Evolutionary conservation across 2,888 invertebrate species (phyloP).

Genomic region (Cataglyphis cursor): DNA sequence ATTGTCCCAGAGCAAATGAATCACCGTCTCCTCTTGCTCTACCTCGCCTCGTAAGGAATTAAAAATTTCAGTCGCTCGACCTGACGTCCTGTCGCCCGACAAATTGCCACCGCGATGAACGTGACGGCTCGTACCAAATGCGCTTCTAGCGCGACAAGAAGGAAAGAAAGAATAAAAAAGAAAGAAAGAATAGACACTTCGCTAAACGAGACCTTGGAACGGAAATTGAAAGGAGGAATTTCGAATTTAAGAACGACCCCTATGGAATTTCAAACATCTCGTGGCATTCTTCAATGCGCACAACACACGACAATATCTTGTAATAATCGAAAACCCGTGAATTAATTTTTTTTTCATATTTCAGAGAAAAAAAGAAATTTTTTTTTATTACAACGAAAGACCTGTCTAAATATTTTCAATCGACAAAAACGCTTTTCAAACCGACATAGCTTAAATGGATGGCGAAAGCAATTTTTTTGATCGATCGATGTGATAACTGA

Average conservation of each 20-base stretch:
- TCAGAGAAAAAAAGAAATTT: not conserved
- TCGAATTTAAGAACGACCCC: not conserved
- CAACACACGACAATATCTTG: not conserved
- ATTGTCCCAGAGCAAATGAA: conserved; percentile 68
- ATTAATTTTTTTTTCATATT: not conserved
- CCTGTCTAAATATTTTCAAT: not conserved
- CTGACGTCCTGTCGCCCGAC: conserved; percentile 50
- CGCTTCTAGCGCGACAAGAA: conserved; percentile 2
- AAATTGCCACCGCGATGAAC: conserved; percentile 62
- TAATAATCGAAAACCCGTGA: not conserved
- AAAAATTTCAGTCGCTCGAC: conserved; percentile 64
- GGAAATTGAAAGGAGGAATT: conserved; percentile 27
- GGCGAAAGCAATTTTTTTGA: conserved; percentile 52
- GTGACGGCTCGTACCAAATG: conserved; percentile 53
- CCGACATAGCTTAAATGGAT: not conserved
- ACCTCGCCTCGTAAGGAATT: conserved; percentile 56
- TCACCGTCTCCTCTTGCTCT: conserved; percentile 33
- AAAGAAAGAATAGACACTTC: not conserved
- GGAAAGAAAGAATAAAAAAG: not conserved
- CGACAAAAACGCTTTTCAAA: not conserved
- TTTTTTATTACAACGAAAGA: not conserved
- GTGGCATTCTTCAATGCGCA: not conserved
- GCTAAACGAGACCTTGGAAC: conserved; percentile 48
- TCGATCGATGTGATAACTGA: conserved; percentile 62
- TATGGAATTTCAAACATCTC: conserved; percentile 15